Evolutionary conservation across 2,113 vertebrate species (phyloP), one percentile per base, ranked within the genome.

Genomic region (Channa argus): DNA sequence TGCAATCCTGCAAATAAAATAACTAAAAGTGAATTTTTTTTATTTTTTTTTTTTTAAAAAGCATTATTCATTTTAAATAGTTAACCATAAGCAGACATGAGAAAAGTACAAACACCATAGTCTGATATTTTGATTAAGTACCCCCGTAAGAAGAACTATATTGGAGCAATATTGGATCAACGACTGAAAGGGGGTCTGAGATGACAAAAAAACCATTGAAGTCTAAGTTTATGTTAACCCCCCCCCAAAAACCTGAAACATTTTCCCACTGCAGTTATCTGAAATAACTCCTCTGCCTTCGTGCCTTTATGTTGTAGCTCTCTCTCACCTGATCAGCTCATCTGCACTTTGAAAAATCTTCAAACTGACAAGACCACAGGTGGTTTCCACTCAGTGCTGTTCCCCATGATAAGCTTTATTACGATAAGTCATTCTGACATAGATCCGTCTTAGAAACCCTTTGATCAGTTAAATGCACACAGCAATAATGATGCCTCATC

Each of bases 401-500:
- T 73, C 60, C 37, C 34, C 58, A 11, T 6, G 3, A 1, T 41
- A 46, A 38, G 67, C 36, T 46, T 46, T 24, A 24, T 24, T 24
- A 24, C 24, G 55, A 34, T 85, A 79, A 89, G 41, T 39, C 45
- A 6, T 49, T 45, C 50, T 53, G 82, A 82, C 78, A 6, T 11
- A 1, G 70, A 75, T 75, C 79, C 74, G 41, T 52, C 63, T 10
- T 14, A 63, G 36, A 64, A 78, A 54, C 43, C 2, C 82, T 89
- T 89, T 91, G 84, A 88, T 89, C 82, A 72, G 14, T 51, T 24
- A 59, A 58, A 65, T 66, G 50, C 60, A 52, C 10, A 2, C 49
- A 44, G 53, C 3, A 1, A 14, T 2, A 49, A 13, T 8, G 54
- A 14, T 62, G 49, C 69, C 78, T 84, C 63, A 9, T 0, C 73